A percentile compares a stretch with the other conserved stretches of the same genome.
These are phyloP conservation scores for Helicoverpa armigera DNA, from an alignment of 1,140 invertebrate genomes.

Conservation along the genomic window DNA sequence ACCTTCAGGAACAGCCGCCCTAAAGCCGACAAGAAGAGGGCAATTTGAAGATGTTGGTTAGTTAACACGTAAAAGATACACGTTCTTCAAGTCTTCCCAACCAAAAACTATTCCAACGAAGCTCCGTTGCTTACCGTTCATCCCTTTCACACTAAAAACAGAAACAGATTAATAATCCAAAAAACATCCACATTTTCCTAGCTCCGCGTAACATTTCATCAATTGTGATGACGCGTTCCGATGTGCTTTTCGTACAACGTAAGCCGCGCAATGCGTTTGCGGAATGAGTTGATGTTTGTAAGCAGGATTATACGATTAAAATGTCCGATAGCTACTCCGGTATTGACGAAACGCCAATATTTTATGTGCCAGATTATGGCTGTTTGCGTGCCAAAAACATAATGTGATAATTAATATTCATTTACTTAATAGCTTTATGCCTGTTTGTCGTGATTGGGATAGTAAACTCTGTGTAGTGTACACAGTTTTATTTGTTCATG, in stretches of 20 bases:
- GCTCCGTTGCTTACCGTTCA: no score
- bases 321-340: constrained; percentile 58
- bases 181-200: constrained; percentile 51
- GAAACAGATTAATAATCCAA: background rate
- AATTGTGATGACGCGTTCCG: constrained; percentile 74
- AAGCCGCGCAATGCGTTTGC: constrained; percentile 72
- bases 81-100: no score
- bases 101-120: no score
- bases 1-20: no score
- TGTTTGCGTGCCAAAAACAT: constrained; percentile 31
- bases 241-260: constrained; percentile 74
- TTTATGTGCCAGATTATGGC: constrained; percentile 53
- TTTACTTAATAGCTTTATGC: constrained; percentile 40
- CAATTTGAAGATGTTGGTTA: no score
- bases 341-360: constrained; percentile 67
- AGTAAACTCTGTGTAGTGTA: background rate
- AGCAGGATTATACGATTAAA: constrained; percentile 71
- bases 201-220: constrained; percentile 62
- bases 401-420: constrained; percentile 43
- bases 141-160: no score
- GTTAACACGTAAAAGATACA: no score
- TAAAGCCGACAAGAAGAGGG: no score
- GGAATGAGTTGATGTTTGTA: constrained; percentile 72
- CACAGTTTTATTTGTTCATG: no score
- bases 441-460: constrained; percentile 25